These are phyloP conservation scores for Tapera naevia DNA, from an alignment of 2,797 vertebrate genomes.

Conservation along the genomic window DNA sequence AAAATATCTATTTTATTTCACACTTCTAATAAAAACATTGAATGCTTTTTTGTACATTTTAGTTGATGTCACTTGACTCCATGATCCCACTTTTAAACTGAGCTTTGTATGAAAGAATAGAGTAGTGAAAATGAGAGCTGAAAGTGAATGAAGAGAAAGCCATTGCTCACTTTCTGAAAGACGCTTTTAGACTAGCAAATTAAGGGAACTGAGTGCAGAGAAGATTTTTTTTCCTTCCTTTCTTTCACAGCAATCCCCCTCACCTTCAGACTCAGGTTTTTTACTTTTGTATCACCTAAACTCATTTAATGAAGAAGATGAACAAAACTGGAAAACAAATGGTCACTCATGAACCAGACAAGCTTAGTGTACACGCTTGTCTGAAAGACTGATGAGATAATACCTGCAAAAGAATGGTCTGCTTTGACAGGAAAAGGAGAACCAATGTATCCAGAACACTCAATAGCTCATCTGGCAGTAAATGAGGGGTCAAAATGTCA, in stretches of 20 bases:
- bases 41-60: not conserved
- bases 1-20: not conserved
- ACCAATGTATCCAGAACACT: slow-evolving; percentile 63
- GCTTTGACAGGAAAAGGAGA: slow-evolving; percentile 69
- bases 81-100: not conserved
- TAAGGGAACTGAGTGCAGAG: not conserved
- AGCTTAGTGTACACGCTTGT: slow-evolving; percentile 2
- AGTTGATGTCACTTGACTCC: not conserved
- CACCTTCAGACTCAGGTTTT: not conserved
- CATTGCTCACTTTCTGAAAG: not conserved
- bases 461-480: slow-evolving; percentile 67
- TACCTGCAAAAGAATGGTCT: slow-evolving; percentile 68
- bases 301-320: slow-evolving; percentile 23
- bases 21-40: not conserved
- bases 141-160: not conserved
- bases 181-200: not conserved
- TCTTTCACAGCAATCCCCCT: not conserved
- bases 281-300: not conserved
- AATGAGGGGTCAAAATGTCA: slow-evolving; percentile 66
- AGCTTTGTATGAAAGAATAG: not conserved
- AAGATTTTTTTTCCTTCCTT: not conserved
- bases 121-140: not conserved
- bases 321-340: slow-evolving; percentile 47
- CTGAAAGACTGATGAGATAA: slow-evolving; percentile 69
- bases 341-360: not conserved